phyloP scores from a whole-genome alignment of 2,113 vertebrate species.

The Mandrillus leucophaeus region DNA sequence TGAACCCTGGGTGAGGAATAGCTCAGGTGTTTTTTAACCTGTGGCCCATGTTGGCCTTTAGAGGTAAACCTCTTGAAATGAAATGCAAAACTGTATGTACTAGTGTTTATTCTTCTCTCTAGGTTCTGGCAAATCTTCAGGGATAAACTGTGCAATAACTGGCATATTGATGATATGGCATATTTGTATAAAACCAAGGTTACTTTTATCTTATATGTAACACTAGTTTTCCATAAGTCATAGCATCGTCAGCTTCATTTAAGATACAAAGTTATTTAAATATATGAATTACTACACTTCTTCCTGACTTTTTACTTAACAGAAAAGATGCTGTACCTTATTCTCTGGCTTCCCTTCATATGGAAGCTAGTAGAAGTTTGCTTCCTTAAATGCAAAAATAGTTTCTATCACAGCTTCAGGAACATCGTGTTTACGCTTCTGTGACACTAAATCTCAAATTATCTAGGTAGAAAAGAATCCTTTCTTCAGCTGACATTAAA shows the following conservation, averaged over 20 bases:
- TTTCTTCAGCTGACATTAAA: not conserved
- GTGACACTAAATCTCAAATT: not conserved
- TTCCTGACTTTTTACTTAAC: not conserved
- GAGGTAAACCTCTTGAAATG: not conserved
- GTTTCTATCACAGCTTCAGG: not conserved
- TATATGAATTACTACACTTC: not conserved
- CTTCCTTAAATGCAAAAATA: not conserved
- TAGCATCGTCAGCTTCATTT: not conserved
- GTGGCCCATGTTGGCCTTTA: not conserved
- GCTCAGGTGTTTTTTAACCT: not conserved
- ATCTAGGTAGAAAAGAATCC: not conserved
- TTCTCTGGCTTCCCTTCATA: not conserved
- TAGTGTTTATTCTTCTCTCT: not conserved
- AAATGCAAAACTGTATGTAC: not conserved
- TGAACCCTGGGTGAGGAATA: not conserved
- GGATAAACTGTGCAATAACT: conserved; percentile 23
- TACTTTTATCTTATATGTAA: not conserved
- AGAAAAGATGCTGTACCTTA: not conserved
- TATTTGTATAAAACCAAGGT: not conserved
- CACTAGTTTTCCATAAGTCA: not conserved
- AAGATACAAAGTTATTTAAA: not conserved
- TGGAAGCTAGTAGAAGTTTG: not conserved
- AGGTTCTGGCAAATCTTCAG: not conserved
- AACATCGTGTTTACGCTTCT: not conserved
- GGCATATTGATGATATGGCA: not conserved